Conservation (phyloP, 2,113 vertebrate species). For the Lonchura striata region DNA sequence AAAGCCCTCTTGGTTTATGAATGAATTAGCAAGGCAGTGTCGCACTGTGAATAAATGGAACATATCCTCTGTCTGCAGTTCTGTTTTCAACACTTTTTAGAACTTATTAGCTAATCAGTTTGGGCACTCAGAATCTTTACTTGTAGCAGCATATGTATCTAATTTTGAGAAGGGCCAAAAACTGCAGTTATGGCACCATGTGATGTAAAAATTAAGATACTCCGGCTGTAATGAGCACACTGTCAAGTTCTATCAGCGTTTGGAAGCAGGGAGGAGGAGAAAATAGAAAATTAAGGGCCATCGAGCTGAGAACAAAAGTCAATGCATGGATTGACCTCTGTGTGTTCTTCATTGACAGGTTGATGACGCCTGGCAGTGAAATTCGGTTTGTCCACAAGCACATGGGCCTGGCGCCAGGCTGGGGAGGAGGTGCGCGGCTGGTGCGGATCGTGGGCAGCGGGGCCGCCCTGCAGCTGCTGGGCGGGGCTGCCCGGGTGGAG, state of each 20-base stretch:
- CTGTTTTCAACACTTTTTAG: background rate
- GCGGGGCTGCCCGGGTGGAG: conserved; percentile 72
- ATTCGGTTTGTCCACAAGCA: conserved; percentile 95
- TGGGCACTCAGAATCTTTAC: background rate
- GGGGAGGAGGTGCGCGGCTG: conserved; percentile 88
- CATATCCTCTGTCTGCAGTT: background rate
- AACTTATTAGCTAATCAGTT: background rate
- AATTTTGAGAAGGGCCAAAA: background rate
- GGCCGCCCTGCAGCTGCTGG: conserved; percentile 83
- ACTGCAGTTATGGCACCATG: background rate
- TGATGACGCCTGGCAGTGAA: conserved; percentile 85
- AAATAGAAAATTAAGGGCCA: background rate
- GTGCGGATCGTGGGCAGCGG: conserved; percentile 79
- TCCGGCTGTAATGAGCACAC: background rate
- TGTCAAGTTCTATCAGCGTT: background rate
- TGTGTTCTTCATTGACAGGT: conserved; percentile 66
- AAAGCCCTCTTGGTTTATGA: background rate
- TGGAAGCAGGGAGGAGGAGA: background rate
- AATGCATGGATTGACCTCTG: background rate
- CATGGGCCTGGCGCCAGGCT: conserved; percentile 93
- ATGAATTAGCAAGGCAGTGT: background rate
- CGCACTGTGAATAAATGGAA: background rate
- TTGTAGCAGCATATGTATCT: background rate
- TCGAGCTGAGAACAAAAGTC: background rate
- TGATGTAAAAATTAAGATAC: background rate